Evolutionary conservation across 2,888 invertebrate genomes (phyloP).

Genomic region (Tetropium fuscum): DNA sequence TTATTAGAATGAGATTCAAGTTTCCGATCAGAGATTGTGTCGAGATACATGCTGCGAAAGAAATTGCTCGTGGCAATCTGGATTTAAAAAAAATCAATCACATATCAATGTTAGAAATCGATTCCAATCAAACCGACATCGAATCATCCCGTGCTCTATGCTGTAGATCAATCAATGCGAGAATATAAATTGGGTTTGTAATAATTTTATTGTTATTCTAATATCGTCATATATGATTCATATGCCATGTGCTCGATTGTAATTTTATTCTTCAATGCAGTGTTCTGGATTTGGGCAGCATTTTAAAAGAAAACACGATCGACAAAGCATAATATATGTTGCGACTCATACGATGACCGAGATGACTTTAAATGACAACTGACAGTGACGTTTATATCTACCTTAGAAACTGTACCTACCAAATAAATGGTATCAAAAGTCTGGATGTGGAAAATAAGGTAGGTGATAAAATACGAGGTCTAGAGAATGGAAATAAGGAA

Average conservation of each 20-base stretch:
- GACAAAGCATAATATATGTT: no score
- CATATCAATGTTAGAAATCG: conserved; percentile 45
- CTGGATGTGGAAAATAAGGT: no score
- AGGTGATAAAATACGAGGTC: no score
- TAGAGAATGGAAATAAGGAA: no score
- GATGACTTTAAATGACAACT: no score
- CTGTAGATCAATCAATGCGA: conserved; percentile 10
- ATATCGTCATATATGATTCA: conserved; percentile 20
- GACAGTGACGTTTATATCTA: no score
- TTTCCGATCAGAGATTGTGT: conserved; percentile 40
- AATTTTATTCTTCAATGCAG: conserved; percentile 10
- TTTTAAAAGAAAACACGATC: conserved; percentile 1
- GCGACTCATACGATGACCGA: no score
- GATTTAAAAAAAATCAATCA: conserved; percentile 55
- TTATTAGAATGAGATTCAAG: conserved; percentile 44
- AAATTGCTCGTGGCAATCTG: conserved; percentile 52
- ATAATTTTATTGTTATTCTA: conserved; percentile 21
- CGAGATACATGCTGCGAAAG: conserved; percentile 53
- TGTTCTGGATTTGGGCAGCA: conserved; percentile 16
- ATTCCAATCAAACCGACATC: conserved; percentile 41
- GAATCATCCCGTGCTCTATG: conserved; percentile 16
- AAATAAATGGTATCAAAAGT: no score
- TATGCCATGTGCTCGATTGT: conserved; percentile 2
- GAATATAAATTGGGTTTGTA: conserved; percentile 20
- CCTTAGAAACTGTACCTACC: no score